Base-by-base conservation (phyloP, 2,888 invertebrate genomes). In the Autographa pulchrina region DNA sequence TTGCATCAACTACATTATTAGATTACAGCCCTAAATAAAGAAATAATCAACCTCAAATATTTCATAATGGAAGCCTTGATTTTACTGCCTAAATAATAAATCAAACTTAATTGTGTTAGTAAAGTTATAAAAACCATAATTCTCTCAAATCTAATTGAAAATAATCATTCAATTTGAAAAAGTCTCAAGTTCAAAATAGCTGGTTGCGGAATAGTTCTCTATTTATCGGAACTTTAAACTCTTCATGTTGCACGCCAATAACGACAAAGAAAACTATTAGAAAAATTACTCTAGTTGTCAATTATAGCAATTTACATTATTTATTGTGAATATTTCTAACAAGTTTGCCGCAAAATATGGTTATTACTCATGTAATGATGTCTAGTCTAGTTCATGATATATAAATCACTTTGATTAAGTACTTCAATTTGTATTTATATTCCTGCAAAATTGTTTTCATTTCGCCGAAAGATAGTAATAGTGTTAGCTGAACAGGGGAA, bases 151-250 rank as follows among this genome's bases (percentile, higher is more conserved):
- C 41, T 8, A 14, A 14, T 3, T 41, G 9, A 41, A 16, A 48
- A n/a, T 48, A 25, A 25, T 48, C 7, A 48, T n/a, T 48, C 7
- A 4, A 6, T 48, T 20, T 25, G 25, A 25, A 25, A 25, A 8
- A 6, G 54, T 4, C 14, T 56, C 20, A 25, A 56, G 54, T 56
- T 59, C 31, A 59, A 31, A 20, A 58, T 18, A 31, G 16, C 31
- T 48, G 11, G 66, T 66, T 48, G 48, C 11, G 5, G 31, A 59
- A 43, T 48, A 4, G 43, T 16, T 48, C n/a, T 16, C 14, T 8
- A 48, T 68, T 58, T 58, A 63, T 63, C 0, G 16, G 20, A 63
- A 63, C 58, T 62, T 62, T 68, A n/a, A 63, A 62, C 68, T 59
- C 59, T 58, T 63, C 58, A 48, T 68, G 63, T 59, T 58, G 62